Percentiles rank a stretch among this genome's conserved stretches.
phyloP scores from a whole-genome alignment of 2,113 vertebrate genomes.

The Electrona antarctica region DNA sequence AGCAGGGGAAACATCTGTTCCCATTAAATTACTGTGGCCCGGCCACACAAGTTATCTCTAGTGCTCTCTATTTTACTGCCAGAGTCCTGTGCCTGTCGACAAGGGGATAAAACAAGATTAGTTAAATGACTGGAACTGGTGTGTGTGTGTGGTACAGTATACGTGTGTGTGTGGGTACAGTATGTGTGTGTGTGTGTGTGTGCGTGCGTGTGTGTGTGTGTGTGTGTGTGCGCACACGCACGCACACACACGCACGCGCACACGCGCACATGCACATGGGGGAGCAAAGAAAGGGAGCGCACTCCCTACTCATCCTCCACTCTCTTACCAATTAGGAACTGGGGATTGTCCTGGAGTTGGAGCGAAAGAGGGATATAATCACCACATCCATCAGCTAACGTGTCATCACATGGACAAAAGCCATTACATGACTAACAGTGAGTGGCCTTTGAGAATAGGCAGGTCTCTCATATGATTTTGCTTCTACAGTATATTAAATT shows the following conservation, averaged over 20 bases:
- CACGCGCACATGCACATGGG: not conserved
- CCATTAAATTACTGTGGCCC: constrained; percentile 70
- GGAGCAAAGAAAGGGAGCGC: constrained; percentile 25
- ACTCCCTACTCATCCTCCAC: constrained; percentile 47
- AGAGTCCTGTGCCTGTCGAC: constrained; percentile 59
- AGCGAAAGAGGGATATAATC: constrained; percentile 58
- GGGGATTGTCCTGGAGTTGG: constrained; percentile 59
- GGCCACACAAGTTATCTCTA: constrained; percentile 68
- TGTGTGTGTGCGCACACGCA: too few species aligned
- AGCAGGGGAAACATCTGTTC: constrained; percentile 74
- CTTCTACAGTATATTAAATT: not conserved
- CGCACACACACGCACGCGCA: too few species aligned
- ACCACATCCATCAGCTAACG: constrained; percentile 66
- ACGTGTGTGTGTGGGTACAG: too few species aligned
- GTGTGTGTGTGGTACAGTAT: not conserved
- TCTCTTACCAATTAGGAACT: constrained; percentile 67
- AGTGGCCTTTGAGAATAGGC: constrained; percentile 37
- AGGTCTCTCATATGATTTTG: constrained; percentile 3
- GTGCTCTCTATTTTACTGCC: constrained; percentile 60
- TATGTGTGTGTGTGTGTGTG: too few species aligned
- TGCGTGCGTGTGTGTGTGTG: too few species aligned
- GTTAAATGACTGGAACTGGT: constrained; percentile 70
- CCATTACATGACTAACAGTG: constrained; percentile 45
- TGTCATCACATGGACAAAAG: constrained; percentile 56
- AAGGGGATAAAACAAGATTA: constrained; percentile 73